These are phyloP conservation scores for Stomorhina lunata DNA, from an alignment of 2,888 invertebrate genomes.

Conservation along the genomic window DNA sequence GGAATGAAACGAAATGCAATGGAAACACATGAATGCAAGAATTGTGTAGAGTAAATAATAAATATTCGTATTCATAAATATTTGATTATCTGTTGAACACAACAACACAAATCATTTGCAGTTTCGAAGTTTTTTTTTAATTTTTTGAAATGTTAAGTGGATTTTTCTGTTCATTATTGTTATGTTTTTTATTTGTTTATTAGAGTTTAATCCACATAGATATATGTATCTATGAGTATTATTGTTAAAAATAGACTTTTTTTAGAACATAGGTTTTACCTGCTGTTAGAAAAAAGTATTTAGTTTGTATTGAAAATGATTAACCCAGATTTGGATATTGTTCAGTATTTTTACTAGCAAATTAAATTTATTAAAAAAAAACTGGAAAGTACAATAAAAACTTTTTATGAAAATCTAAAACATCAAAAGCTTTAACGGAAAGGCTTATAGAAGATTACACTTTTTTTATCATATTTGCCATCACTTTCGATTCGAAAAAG, in stretches of 20 bases:
- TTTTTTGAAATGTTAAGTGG: neutral
- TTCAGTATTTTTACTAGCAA: too few relatives aligned
- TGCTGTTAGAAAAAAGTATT: too few relatives aligned
- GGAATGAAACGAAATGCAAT: neutral
- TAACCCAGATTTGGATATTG: too few relatives aligned
- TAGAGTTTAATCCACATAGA: neutral
- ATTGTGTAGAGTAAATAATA: constrained; percentile 14
- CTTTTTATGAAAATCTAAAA: too few relatives aligned
- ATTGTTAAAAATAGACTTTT: neutral
- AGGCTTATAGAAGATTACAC: too few relatives aligned
- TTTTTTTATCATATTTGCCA: too few relatives aligned
- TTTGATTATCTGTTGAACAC: neutral
- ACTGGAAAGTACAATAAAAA: too few relatives aligned
- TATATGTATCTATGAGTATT: neutral
- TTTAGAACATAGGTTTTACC: too few relatives aligned
- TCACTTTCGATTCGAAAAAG: too few relatives aligned
- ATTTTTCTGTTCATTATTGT: neutral
- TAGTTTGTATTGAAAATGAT: too few relatives aligned
- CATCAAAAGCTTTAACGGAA: too few relatives aligned
- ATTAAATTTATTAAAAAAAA: too few relatives aligned
- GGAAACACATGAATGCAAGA: neutral
- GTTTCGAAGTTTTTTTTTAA: neutral
- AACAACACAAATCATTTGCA: neutral
- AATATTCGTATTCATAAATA: constrained; percentile 16
- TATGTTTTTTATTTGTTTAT: neutral